These are phyloP conservation scores for Diachasmimorpha longicaudata DNA, from an alignment of 1,140 invertebrate species.

Conservation along the genomic window DNA sequence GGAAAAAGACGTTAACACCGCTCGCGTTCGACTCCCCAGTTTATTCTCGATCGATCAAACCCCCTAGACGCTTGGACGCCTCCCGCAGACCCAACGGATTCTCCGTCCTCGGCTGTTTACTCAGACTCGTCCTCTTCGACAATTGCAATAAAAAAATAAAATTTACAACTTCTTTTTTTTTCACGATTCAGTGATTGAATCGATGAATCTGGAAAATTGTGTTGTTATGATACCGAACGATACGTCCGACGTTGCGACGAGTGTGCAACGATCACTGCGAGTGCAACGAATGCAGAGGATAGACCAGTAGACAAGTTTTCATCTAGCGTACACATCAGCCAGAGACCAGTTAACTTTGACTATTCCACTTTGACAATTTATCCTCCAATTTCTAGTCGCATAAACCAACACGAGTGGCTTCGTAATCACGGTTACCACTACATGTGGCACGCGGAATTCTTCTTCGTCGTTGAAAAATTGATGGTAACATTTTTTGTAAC, in stretches of 20 bases:
- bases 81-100: not conserved
- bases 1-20: not conserved
- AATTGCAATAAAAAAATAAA: not conserved
- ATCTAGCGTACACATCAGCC: constrained; percentile 14
- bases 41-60: not conserved
- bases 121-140: not conserved
- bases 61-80: not conserved
- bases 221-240: not conserved
- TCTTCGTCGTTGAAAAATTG: too few species aligned
- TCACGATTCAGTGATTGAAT: not conserved
- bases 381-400: constrained; percentile 9
- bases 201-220: not conserved
- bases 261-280: constrained; percentile 21
- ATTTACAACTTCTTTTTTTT: not conserved
- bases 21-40: not conserved
- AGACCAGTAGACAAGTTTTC: constrained; percentile 11
- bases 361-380: constrained; percentile 26
- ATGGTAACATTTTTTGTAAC: too few species aligned
- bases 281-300: constrained; percentile 15
- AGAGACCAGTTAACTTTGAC: constrained; percentile 26
- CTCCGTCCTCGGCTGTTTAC: not conserved
- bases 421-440: not conserved
- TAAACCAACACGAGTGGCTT: not conserved
- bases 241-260: not conserved
- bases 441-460: not conserved